Evolutionary conservation across 2,888 invertebrate species (phyloP), one percentile per base, ranked within the genome.

Genomic region (Amblyteles armatorius): DNA sequence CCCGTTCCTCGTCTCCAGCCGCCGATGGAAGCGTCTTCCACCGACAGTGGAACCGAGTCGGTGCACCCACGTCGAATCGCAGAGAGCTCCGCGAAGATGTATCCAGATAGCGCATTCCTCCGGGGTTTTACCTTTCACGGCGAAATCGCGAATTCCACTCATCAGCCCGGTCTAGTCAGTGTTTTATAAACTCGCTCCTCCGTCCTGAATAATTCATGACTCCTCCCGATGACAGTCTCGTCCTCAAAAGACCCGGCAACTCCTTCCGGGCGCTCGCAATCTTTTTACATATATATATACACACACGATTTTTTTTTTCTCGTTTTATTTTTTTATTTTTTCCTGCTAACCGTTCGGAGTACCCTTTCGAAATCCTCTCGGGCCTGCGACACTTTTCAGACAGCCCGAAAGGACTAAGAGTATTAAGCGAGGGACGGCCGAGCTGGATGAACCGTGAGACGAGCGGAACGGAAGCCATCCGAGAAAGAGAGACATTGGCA

Each of bases 401-500:
- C 69, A 71, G 44, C 44, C 73, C 50, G 76, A 78, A 69, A 79
- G 84, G 71, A 71, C 82, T 82, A 74, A 76, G 52, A 69, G 82
- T 85, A 82, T 84, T 78, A 79, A 74, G 67, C 40, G 73, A 78
- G 55, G 55, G 67, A 52, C 55, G 73, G 63, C 36, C 33, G 5
- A 26, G 29, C 33, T 22, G 80, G 77, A 68, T 78, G 73, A 73
- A 80, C 77, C 22, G 68, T 29, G 68, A 78, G 73, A 57, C 29
- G 36, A 60, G 67, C 11, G 36, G 57, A 69, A 67, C 63, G 60
- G 65, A 74, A 72, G 40, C 26, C 3, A 55, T 40, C 16, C 33
- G 57, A 65, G 72, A 36, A 57, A 22, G 52, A 79, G 57, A 68
- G 86, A 82, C 79, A 87, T 87, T 86, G 85, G 84, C 86, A 85